Percentiles rank a stretch among this genome's conserved stretches.
Conservation (phyloP, 2,113 vertebrate species). For the Tamias sibiricus region DNA sequence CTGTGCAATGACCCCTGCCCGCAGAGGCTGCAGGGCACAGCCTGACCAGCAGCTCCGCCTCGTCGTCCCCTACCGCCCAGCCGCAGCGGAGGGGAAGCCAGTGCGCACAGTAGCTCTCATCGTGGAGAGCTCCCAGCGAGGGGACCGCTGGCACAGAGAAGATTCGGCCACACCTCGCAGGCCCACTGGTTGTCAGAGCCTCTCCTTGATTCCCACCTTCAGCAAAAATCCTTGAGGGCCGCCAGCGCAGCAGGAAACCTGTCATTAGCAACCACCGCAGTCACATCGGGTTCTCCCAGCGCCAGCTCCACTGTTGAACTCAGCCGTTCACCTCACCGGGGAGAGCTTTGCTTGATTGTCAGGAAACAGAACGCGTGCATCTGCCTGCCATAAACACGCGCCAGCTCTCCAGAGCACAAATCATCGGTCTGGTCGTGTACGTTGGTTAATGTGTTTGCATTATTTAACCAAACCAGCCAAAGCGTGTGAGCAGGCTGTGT, state of each 20-base stretch:
- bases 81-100: slow-evolving; percentile 34
- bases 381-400: slow-evolving; percentile 69
- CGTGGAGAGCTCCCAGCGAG: slow-evolving; percentile 75
- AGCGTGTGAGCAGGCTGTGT: slow-evolving; percentile 45
- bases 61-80: background rate
- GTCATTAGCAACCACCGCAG: slow-evolving; percentile 76
- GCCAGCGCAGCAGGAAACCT: slow-evolving; percentile 79
- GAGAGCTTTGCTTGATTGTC: slow-evolving; percentile 75
- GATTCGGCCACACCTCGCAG: slow-evolving; percentile 68
- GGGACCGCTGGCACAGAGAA: slow-evolving; percentile 66
- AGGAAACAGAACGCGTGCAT: slow-evolving; percentile 62
- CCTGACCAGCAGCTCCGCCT: background rate
- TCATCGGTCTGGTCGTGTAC: slow-evolving; percentile 69
- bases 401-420: slow-evolving; percentile 71
- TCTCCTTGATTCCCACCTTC: slow-evolving; percentile 72
- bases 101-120: slow-evolving; percentile 29
- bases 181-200: slow-evolving; percentile 61
- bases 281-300: slow-evolving; percentile 79
- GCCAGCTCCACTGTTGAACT: slow-evolving; percentile 76
- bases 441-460: slow-evolving; percentile 65
- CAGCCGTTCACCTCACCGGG: slow-evolving; percentile 74
- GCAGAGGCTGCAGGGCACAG: no score
- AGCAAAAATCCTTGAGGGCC: slow-evolving; percentile 79
- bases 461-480: slow-evolving; percentile 71
- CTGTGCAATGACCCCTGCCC: background rate